Conservation (phyloP, 2,113 vertebrate species). For the Athene cunicularia region DNA sequence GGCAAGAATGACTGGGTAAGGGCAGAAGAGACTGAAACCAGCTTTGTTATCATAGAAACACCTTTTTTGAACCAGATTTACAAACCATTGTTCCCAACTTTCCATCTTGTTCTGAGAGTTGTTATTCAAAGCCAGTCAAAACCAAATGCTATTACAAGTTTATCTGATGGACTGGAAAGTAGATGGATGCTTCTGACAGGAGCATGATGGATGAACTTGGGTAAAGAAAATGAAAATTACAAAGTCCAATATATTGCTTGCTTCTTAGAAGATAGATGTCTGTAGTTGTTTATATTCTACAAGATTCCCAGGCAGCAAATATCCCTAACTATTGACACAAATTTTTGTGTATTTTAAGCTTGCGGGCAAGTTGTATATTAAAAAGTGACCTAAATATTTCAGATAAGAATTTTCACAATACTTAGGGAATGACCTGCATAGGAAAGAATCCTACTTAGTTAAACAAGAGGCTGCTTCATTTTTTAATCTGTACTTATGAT, state of each 20-base stretch:
- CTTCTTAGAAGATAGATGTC: not conserved
- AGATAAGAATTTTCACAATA: not conserved
- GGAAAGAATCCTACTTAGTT: not conserved
- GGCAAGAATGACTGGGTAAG: not conserved
- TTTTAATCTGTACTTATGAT: not conserved
- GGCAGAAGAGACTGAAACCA: not conserved
- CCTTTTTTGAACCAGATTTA: not conserved
- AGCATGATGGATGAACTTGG: conserved; percentile 18
- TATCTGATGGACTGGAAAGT: conserved; percentile 43
- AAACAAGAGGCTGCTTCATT: not conserved
- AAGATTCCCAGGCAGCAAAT: not conserved
- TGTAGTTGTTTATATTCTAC: not conserved
- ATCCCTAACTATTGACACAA: not conserved
- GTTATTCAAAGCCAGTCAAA: conserved; percentile 34
- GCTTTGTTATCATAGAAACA: not conserved
- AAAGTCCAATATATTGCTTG: not conserved
- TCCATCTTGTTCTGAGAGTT: not conserved
- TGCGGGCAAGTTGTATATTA: not conserved
- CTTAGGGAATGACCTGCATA: not conserved
- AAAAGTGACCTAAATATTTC: not conserved
- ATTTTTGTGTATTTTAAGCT: not conserved
- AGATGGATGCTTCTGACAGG: conserved; percentile 22
- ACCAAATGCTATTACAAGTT: conserved; percentile 21
- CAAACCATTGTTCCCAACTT: not conserved
- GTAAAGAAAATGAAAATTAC: conserved; percentile 35